Conservation (phyloP, 2,113 vertebrate genomes). For the Atlantisia rogersi region DNA sequence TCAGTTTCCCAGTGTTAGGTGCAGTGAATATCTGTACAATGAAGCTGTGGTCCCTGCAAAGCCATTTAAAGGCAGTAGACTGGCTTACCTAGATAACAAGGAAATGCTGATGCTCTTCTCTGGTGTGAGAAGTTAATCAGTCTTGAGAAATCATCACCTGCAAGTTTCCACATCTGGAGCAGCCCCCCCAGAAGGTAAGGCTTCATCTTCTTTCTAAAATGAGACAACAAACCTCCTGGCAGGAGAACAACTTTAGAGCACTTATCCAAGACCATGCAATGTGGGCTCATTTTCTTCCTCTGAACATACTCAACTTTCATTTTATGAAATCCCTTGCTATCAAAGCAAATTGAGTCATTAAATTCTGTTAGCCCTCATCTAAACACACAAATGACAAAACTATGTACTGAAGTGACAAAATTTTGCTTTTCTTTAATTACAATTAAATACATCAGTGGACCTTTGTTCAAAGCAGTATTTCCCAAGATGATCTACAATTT, state of each 20-base stretch:
- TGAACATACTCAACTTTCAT: neutral
- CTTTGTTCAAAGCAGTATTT: neutral
- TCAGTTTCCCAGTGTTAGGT: neutral
- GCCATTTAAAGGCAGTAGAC: neutral
- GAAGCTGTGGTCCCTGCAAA: neutral
- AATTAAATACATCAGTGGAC: neutral
- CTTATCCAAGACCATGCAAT: neutral
- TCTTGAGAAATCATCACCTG: neutral
- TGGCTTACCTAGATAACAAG: neutral
- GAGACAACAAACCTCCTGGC: neutral
- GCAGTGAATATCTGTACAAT: neutral
- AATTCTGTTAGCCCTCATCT: neutral
- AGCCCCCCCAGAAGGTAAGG: neutral
- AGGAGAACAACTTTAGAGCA: neutral
- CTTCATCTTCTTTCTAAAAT: neutral
- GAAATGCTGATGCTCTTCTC: neutral
- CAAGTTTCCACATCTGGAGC: neutral
- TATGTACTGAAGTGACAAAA: neutral
- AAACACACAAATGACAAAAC: neutral
- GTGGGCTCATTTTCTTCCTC: neutral
- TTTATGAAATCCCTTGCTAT: neutral
- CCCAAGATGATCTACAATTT: neutral
- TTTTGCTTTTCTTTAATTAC: neutral
- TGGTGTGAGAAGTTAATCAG: neutral
- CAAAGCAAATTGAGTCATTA: neutral